Conservation (phyloP, 2,888 invertebrate genomes). For the Scaptomyza cyrtandrae region DNA sequence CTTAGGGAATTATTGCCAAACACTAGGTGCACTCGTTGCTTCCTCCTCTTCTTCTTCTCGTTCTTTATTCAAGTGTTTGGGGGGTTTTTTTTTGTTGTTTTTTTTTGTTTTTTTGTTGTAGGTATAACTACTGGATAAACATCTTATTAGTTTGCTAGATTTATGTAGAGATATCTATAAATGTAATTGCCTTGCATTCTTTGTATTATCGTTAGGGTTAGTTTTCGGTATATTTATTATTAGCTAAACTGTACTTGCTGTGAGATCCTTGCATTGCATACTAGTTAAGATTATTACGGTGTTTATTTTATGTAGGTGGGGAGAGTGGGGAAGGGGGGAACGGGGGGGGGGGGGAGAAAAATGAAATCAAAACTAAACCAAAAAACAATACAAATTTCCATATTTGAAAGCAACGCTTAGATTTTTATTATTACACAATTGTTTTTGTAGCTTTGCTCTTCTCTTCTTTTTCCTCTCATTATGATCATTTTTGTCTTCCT, state of each 20-base stretch:
- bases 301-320: background rate
- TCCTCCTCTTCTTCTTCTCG: background rate
- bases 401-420: slow-evolving; percentile 73
- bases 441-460: slow-evolving; percentile 31
- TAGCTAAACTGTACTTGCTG: slow-evolving; percentile 40
- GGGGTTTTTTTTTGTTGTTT: background rate
- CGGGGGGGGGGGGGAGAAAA: no score
- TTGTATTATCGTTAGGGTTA: slow-evolving; percentile 73
- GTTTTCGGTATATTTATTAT: slow-evolving; percentile 56
- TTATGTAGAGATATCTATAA: slow-evolving; percentile 39
- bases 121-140: slow-evolving; percentile 40
- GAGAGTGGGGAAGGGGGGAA: no score
- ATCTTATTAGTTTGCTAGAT: slow-evolving; percentile 48
- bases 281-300: slow-evolving; percentile 12
- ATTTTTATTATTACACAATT: slow-evolving; percentile 72
- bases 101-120: background rate
- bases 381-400: slow-evolving; percentile 45
- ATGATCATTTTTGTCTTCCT: slow-evolving; percentile 30
- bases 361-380: slow-evolving; percentile 17
- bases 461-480: slow-evolving; percentile 23
- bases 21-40: slow-evolving; percentile 33
- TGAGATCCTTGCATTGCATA: slow-evolving; percentile 64
- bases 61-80: background rate
- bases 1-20: slow-evolving; percentile 24
- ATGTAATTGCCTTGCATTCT: slow-evolving; percentile 48